Conservation (phyloP, 2,888 invertebrate genomes). For the Ceriagrion tenellum region DNA sequence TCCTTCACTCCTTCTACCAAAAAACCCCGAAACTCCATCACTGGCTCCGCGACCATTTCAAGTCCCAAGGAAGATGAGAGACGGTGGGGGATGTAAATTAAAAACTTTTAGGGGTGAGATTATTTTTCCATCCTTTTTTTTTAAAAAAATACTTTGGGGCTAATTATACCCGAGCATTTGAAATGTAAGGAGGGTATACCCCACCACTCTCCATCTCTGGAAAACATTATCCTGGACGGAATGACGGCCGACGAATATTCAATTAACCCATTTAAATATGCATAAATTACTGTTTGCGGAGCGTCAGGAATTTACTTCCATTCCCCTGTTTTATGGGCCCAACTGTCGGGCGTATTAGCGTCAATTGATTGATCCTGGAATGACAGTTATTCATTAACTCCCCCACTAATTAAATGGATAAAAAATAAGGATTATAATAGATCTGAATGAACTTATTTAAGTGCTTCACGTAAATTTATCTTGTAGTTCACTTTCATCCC, state of each 20-base stretch:
- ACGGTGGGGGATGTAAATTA: background rate
- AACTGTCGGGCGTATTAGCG: background rate
- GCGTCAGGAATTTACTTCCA: conserved; percentile 11
- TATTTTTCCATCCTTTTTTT: conserved; percentile 17
- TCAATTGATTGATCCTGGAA: background rate
- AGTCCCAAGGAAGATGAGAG: background rate
- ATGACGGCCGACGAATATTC: conserved; percentile 21
- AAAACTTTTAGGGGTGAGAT: background rate
- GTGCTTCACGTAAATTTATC: background rate
- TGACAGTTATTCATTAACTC: background rate
- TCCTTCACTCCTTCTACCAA: background rate
- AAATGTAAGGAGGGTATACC: background rate
- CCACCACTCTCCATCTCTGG: background rate
- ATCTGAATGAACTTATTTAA: background rate
- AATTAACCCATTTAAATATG: conserved; percentile 32
- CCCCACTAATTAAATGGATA: background rate
- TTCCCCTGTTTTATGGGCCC: background rate
- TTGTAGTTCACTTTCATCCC: background rate
- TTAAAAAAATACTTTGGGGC: background rate
- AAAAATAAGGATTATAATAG: background rate
- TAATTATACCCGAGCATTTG: conserved; percentile 12
- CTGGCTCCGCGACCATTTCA: background rate
- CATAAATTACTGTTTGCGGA: conserved; percentile 17
- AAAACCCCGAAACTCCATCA: background rate
- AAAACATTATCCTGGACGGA: conserved; percentile 13